phyloP scores from a whole-genome alignment of 2,888 invertebrate species.

The Tetragnatha montana region DNA sequence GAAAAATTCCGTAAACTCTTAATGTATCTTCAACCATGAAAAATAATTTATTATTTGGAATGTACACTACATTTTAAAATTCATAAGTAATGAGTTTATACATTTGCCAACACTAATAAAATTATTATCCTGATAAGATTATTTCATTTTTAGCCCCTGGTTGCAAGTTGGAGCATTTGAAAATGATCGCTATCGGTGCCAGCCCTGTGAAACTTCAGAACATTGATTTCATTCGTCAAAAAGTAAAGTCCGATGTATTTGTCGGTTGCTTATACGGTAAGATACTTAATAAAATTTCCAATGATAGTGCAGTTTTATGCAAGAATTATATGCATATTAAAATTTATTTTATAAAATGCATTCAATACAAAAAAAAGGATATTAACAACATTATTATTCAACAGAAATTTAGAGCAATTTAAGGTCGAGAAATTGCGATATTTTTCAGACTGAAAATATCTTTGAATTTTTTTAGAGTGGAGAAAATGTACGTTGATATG shows the following conservation, averaged over 20 bases:
- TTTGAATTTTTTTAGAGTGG: too few relatives aligned
- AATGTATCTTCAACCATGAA: too few relatives aligned
- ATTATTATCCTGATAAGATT: neutral
- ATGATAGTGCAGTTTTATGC: too few relatives aligned
- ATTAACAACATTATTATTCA: neutral
- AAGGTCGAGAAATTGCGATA: too few relatives aligned
- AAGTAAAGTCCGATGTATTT: slow-evolving; percentile 54
- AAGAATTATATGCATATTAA: too few relatives aligned
- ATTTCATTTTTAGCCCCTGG: slow-evolving; percentile 44
- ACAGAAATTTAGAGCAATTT: too few relatives aligned
- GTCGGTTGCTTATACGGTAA: slow-evolving; percentile 70
- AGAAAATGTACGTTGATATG: too few relatives aligned
- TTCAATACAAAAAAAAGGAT: too few relatives aligned
- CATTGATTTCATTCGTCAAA: slow-evolving; percentile 60
- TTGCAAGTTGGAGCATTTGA: slow-evolving; percentile 61
- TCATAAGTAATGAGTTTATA: neutral
- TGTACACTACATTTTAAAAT: neutral
- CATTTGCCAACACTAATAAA: neutral
- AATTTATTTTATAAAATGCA: too few relatives aligned
- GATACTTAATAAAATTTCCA: neutral
- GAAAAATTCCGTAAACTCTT: too few relatives aligned
- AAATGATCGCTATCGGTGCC: slow-evolving; percentile 62
- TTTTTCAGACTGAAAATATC: too few relatives aligned
- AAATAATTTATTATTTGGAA: too few relatives aligned
- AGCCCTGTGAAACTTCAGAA: slow-evolving; percentile 68